Conservation (phyloP, 2,888 invertebrate genomes). For the Tortrix viridana region DNA sequence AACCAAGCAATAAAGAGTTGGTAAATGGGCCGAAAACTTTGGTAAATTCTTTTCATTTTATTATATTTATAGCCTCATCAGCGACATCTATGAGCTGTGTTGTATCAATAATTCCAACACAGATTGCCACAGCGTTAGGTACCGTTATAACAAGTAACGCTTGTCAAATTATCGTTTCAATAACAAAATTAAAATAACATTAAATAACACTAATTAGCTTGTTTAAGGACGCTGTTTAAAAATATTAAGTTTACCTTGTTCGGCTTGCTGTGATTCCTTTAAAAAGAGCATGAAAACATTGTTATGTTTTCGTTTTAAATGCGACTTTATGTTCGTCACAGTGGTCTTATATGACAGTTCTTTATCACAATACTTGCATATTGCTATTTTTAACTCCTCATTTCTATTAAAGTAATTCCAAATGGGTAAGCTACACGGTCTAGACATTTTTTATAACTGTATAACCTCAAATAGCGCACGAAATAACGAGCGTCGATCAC, state of each 20-base stretch:
- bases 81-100: no score
- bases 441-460: not conserved
- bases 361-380: constrained; percentile 42
- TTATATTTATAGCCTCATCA: no score
- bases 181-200: no score
- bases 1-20: no score
- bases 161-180: no score
- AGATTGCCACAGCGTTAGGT: no score
- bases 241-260: not conserved
- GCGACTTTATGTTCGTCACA: constrained; percentile 39
- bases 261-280: not conserved
- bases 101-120: no score
- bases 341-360: constrained; percentile 41
- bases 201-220: no score
- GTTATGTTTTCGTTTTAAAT: constrained; percentile 33
- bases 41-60: no score
- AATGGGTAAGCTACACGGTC: constrained; percentile 6
- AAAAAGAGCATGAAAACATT: not conserved
- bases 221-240: not conserved
- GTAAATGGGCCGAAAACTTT: no score
- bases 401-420: constrained; percentile 39
- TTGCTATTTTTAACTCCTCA: constrained; percentile 25
- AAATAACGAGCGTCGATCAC: not conserved
- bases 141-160: no score
- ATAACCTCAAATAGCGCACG: constrained; percentile 14